Base-by-base conservation (phyloP, 2,888 invertebrate species). In the Cryptops parisi region DNA sequence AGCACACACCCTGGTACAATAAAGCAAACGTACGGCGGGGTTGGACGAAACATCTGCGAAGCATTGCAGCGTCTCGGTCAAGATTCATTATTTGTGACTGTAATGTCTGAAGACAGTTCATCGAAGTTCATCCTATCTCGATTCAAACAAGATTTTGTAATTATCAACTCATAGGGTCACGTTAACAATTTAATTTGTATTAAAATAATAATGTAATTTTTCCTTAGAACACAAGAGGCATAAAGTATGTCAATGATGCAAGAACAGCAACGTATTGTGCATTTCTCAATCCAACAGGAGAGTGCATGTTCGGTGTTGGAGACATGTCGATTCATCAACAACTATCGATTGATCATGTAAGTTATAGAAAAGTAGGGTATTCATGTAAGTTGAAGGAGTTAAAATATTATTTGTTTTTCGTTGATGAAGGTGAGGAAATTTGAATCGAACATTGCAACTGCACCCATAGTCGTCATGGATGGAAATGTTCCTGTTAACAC, bases 1-100 rank as follows among this genome's bases (percentile, higher is more conserved):
- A 78, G 84, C 56, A 87, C 87, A 0, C 81, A 87, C 65, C 68
- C 71, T 0, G 81, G 83, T 23, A 68, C 70, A 54, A 77, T 80
- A 27, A 72, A 75, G 45, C 76, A 78, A 62, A 77, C 77, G 54
- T 79, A 78, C 5, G 96, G 96, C 12, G 97, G 97, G 15, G 97
- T 97, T 1, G 96, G 81, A 0, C 76, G 94, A 49, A 97, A 97
- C 68, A 76, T 96, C 52, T 87, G 89, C 1, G 89, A 91, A 62
- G 87, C 86, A 21, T 71, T 97, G 49, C 77, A 77, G 62, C 79
- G 83, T 62, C 73, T 93, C 25, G 80, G 81, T 33, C 75, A 75
- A 47, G 61, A 64, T 9, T 77, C 80, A 0, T 68, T 76, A 23
- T 78, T 93, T 44, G 73, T 93, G 40, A 82, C 89, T 0, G 81